Evolutionary conservation across 2,797 vertebrate genomes (phyloP).

Genomic region (Sebastes steindachneri): DNA sequence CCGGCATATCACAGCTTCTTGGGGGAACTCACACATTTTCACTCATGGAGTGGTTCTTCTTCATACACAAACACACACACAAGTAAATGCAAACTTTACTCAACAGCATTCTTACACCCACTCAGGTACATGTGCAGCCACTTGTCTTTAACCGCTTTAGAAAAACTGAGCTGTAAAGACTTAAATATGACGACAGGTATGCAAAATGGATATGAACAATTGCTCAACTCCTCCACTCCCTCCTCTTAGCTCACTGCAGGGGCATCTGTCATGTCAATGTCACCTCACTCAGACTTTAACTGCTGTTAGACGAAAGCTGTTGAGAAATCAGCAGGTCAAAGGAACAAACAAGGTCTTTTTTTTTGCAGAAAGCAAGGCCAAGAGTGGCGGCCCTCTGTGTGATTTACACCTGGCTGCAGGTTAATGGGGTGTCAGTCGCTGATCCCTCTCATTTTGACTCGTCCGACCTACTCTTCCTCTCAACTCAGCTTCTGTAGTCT

Average conservation of each 20-base stretch:
- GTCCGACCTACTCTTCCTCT: constrained; percentile 48
- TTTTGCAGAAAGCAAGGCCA: not conserved
- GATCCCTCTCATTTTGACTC: constrained; percentile 47
- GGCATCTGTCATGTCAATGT: constrained; percentile 51
- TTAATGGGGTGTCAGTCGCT: constrained; percentile 55
- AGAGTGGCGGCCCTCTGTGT: constrained; percentile 5
- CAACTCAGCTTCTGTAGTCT: constrained; percentile 33
- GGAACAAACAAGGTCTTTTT: not conserved
- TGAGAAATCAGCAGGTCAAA: constrained; percentile 48
- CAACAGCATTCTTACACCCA: constrained; percentile 6
- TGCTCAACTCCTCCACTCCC: constrained; percentile 40
- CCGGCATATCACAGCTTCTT: constrained; percentile 36
- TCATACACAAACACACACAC: not conserved
- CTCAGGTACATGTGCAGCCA: constrained; percentile 26
- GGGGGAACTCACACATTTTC: constrained; percentile 25
- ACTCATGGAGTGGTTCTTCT: not conserved
- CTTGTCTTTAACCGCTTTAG: constrained; percentile 35
- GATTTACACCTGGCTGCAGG: constrained; percentile 63
- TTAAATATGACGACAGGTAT: constrained; percentile 58
- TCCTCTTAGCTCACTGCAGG: constrained; percentile 20
- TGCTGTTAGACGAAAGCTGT: constrained; percentile 34
- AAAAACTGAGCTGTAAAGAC: constrained; percentile 34
- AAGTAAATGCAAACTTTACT: not conserved
- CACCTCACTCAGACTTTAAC: constrained; percentile 37
- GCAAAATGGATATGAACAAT: constrained; percentile 46